Evolutionary conservation across 1,140 invertebrate species (phyloP).

Genomic region (Trachymyrmex septentrionalis): DNA sequence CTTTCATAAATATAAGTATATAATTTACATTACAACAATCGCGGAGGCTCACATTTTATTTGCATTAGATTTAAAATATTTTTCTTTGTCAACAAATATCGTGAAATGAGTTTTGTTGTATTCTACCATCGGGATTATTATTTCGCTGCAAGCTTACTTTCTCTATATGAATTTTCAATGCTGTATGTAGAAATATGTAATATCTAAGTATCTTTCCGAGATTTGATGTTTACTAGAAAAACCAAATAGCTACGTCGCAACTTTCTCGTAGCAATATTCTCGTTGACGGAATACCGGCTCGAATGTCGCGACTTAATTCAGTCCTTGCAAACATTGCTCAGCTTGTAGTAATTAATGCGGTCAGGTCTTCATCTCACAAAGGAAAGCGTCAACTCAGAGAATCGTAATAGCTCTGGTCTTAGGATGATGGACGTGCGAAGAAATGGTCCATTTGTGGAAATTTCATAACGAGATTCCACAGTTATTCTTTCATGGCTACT

Average conservation of each 20-base stretch:
- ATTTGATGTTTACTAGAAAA: constrained; percentile 24
- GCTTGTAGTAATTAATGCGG: not conserved
- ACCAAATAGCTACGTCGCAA: not conserved
- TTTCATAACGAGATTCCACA: not conserved
- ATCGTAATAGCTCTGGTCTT: constrained; percentile 4
- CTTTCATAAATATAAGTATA: too few relatives aligned
- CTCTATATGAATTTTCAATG: constrained; percentile 20
- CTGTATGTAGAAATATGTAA: constrained; percentile 24
- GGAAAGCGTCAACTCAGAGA: not conserved
- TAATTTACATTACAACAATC: too few relatives aligned
- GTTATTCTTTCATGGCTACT: not conserved
- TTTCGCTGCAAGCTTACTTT: not conserved
- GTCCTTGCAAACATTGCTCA: constrained; percentile 4
- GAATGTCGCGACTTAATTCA: constrained; percentile 15
- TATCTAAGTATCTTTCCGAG: not conserved
- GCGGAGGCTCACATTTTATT: too few relatives aligned
- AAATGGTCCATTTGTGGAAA: constrained; percentile 19
- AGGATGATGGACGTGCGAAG: not conserved
- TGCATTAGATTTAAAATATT: not conserved
- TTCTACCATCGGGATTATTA: not conserved
- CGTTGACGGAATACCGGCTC: not conserved
- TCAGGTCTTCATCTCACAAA: constrained; percentile 18
- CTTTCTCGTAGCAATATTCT: constrained; percentile 22
- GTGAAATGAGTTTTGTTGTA: constrained; percentile 5
- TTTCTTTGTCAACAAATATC: not conserved